phyloP scores from a whole-genome alignment of 2,888 invertebrate species.

The Mesochorus sp. region DNA sequence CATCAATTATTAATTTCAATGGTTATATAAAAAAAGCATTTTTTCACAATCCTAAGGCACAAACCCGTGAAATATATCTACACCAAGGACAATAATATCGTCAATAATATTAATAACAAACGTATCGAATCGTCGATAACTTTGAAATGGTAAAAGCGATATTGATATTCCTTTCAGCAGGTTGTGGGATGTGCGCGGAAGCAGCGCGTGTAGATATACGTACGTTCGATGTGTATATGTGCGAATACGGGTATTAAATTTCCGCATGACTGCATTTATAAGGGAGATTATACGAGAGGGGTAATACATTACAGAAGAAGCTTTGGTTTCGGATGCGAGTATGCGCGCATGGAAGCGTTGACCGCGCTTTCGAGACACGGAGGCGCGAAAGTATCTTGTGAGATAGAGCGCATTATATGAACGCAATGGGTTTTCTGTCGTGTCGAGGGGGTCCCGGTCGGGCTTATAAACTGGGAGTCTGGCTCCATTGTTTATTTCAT shows the following conservation, averaged over 20 bases:
- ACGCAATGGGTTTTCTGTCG: conserved; percentile 8
- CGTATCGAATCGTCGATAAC: too few relatives aligned
- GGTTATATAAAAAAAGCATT: too few relatives aligned
- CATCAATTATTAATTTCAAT: too few relatives aligned
- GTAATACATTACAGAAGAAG: conserved; percentile 23
- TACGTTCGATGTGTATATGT: too few relatives aligned
- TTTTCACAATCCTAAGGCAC: too few relatives aligned
- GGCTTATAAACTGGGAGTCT: conserved; percentile 52
- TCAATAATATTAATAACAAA: too few relatives aligned
- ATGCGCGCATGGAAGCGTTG: conserved; percentile 13
- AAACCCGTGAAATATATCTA: too few relatives aligned
- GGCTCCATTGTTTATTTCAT: conserved; percentile 73
- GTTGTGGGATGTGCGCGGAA: too few relatives aligned
- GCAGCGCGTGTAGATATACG: too few relatives aligned
- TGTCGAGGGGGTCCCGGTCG: conserved; percentile 22
- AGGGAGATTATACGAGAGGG: conserved; percentile 10
- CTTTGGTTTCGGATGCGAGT: conserved; percentile 11
- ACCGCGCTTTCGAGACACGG: conserved; percentile 28
- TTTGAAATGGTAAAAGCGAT: too few relatives aligned
- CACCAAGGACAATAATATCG: too few relatives aligned
- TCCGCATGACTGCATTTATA: not conserved
- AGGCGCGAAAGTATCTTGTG: conserved; percentile 35
- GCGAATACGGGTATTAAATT: not conserved
- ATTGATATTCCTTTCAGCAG: not conserved
- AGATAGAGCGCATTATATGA: conserved; percentile 21